Evolutionary conservation across 2,113 vertebrate genomes (phyloP).

Genomic region (Microcebus ravelobensis): DNA sequence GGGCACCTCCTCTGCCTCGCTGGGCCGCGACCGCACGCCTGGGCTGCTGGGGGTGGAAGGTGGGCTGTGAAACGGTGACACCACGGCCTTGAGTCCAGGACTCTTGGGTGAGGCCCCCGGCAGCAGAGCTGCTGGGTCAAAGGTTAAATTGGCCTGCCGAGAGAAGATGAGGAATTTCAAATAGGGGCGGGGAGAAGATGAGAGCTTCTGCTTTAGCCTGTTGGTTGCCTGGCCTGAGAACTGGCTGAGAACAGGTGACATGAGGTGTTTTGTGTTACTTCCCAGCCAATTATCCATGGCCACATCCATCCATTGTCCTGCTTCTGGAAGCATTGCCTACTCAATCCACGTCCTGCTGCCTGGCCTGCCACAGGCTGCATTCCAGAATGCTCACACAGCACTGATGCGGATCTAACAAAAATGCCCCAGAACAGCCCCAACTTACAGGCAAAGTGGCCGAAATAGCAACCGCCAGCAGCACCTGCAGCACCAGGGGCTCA

Average conservation of each 20-base stretch:
- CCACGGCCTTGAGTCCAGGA: conserved; percentile 84
- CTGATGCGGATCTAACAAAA: not conserved
- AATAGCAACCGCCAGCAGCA: not conserved
- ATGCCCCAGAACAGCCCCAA: not conserved
- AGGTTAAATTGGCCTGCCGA: conserved; percentile 87
- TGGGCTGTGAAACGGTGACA: conserved; percentile 86
- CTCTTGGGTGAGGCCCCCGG: conserved; percentile 87
- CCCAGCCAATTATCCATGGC: not conserved
- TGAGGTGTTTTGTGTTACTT: fast-evolving
- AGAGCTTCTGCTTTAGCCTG: fast-evolving
- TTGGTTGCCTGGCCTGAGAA: not conserved
- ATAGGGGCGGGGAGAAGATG: not conserved
- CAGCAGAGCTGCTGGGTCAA: conserved; percentile 85
- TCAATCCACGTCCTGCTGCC: fast-evolving
- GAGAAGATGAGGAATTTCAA: conserved; percentile 17
- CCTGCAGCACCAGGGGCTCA: not conserved
- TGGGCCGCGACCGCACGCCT: conserved; percentile 60
- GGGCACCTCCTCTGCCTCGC: conserved; percentile 69
- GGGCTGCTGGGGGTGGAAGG: conserved; percentile 87
- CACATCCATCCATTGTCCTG: fast-evolving
- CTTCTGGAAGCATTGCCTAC: not conserved
- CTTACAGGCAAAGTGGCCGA: not conserved
- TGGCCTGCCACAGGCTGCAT: not conserved
- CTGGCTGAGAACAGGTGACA: no score
- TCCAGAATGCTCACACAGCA: not conserved